Base-by-base conservation (phyloP, 2,888 invertebrate species). In the Arrhopalites spinosus region DNA sequence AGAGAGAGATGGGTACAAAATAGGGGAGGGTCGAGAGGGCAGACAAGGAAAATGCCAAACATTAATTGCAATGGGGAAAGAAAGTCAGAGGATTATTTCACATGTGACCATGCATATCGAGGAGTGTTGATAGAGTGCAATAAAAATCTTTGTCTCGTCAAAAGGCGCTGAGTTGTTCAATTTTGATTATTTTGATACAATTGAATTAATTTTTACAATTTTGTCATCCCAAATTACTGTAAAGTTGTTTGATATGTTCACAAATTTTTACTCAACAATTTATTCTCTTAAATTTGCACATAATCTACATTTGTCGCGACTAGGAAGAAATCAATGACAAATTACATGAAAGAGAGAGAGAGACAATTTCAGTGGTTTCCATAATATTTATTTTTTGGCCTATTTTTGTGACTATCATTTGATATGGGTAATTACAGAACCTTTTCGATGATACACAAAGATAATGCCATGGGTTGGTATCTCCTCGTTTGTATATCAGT, bases 1-100 rank as follows among this genome's bases (percentile, higher is more conserved):
- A 61, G 29, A 29, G 61, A 27, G 29, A 15, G 27, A 27, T 13
- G 20, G 53, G 27, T 68, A 25, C 27, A 59, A 20, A 2, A 5
- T 59, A 30, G n/a, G 15, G 29, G 25, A 47, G 63, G 45, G 36
- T 70, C 68, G 47, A 67, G 45, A 75, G 43, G 66, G 59, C 30
- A 71, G 56, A 56, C 20, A 61, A 71, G 71, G 70, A 36, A 76
- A 76, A 76, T 76, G 75, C 67, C 75, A 76, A 72, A 56, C 72
- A 72, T 76, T 76, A 72, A 76, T 76, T 71, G 72, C 66, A 72
- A 76, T 76, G 75, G 75, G 75, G 43, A 71, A 72, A 76, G 72
- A 72, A 76, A 76, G 75, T 76, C 71, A 61, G n/a, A 71, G 77
- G 74, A 74, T 77, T 74, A 77, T 74, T 77, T 74, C 77, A 74